Evolutionary conservation across 2,888 invertebrate genomes (phyloP).

Genomic region (Heliconius sara): DNA sequence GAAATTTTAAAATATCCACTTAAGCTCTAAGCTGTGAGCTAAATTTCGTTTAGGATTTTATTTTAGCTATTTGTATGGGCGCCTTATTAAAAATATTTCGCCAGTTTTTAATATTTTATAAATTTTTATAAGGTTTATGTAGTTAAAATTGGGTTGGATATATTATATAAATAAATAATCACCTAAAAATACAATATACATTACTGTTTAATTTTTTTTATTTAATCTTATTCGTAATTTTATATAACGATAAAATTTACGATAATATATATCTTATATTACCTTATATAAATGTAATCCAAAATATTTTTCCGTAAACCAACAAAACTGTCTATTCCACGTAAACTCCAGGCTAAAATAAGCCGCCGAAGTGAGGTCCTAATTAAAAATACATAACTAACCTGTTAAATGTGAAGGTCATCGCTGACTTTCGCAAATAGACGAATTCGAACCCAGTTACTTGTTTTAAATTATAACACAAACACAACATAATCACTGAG

Average conservation of each 20-base stretch:
- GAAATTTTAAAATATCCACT: slow-evolving; percentile 33
- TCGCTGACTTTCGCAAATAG: slow-evolving; percentile 69
- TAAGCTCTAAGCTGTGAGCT: neutral
- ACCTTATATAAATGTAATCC: neutral
- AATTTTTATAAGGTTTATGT: neutral
- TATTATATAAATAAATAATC: neutral
- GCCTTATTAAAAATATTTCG: neutral
- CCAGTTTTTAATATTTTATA: too few relatives aligned
- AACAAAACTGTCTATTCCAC: neutral
- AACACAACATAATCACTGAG: slow-evolving; percentile 58
- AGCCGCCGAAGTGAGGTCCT: slow-evolving; percentile 54
- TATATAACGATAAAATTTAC: too few relatives aligned
- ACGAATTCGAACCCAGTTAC: slow-evolving; percentile 60
- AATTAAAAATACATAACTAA: slow-evolving; percentile 76
- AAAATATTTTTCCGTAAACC: neutral
- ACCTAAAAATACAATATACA: too few relatives aligned
- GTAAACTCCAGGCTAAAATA: slow-evolving; percentile 30
- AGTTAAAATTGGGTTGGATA: neutral
- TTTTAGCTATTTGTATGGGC: neutral
- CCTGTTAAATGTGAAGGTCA: slow-evolving; percentile 76
- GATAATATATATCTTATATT: neutral
- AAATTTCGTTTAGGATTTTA: neutral
- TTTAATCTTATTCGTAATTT: too few relatives aligned
- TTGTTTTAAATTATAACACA: slow-evolving; percentile 52
- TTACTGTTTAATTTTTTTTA: too few relatives aligned